Base-by-base conservation (phyloP, 64 coral and sea anemone species). In the Catalaphyllia jardinei region DNA sequence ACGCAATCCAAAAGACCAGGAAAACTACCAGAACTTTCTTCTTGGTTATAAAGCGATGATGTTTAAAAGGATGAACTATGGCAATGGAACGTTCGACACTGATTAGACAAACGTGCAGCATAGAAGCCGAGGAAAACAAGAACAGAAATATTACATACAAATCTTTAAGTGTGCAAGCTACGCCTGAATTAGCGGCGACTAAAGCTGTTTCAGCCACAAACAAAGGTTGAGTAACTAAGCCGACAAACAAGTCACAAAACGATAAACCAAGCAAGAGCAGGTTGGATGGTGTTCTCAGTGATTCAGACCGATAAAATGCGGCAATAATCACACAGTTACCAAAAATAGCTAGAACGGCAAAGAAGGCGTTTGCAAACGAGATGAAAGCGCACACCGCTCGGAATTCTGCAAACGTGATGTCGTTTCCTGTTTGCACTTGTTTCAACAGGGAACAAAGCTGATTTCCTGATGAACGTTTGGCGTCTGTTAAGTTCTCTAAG, bases 121-220 rank as follows among this genome's bases (percentile, higher is more conserved):
- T 72, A 29, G 91, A 87, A 3, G 75, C 25, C 13, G 79, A 31
- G 0, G 83, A 79, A 18, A 87, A 87, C 4, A 60, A 17, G 30
- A 92, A 92, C 75, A 92, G 76, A 27, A 87, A 67, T 65, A 92
- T 74, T 17, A 77, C 86, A 71, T 87, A 92, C 16, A 92, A 87
- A 51, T 92, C 91, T 73, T 92, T 92, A 51, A 87, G 15, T 29
- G 2, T 25, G 39, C 91, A 92, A 79, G 91, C 76, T 52, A 38
- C 61, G 62, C 12, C 22, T 20, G 84, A 87, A 64, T 92, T 64
- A 20, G 52, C 60, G 24, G 71, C 72, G 18, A 79, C 64, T 24
- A 86, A 86, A 18, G 46, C 75, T 20, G 35, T 77, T 72, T 91
- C 89, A 30, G 80, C 57, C 0, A 71, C 73, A 28, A 86, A 52